Evolutionary conservation across 2,797 vertebrate genomes (phyloP), one percentile per base, ranked within the genome.

Genomic region (Sylvilagus floridanus): DNA sequence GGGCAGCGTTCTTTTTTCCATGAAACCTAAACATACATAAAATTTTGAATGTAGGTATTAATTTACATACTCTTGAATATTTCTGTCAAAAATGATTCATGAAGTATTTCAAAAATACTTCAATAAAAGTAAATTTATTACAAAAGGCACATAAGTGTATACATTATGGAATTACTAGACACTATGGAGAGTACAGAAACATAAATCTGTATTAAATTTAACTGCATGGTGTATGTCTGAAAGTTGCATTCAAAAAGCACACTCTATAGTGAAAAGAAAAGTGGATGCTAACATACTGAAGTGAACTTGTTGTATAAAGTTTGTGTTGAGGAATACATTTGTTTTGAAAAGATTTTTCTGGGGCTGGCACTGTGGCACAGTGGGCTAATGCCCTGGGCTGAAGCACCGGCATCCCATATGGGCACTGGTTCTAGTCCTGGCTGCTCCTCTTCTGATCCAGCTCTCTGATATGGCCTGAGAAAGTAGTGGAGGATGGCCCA

Each of bases 201-300:
- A 37, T 50, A 78, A 65, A 69, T 76, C 17, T 63, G 30, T 73
- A 81, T 81, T 85, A 42, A 66, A 72, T 75, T 85, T 75, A 26
- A 54, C 65, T 71, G 63, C 62, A 63, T 54, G 5, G 22, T 52
- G 52, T 63, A 19, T 52, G 37, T 69, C 3, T 86, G 12, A 69
- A 84, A 72, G 73, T 76, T 86, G 28, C 17, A 16, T 35, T 57
- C 7, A n/a, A 69, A 81, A 95, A 7, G 22, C 7, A 68, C 75
- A 81, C 14, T 90, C 24, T 26, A 91, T 21, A 81, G 7, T 90
- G 63, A 50, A 90, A 91, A 81, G 32, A 72, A 86, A 75, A 94
- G 60, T 47, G 0, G 11, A 37, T 68, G 14, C 47, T 72, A 52
- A 81, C 50, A 68, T 50, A 37, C 52, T 81, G 35, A 75, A 60